Percentiles rank a stretch among this genome's conserved stretches.
These are phyloP conservation scores for Orestias chungarensis DNA, from an alignment of 2,797 vertebrate genomes.

Conservation along the genomic window DNA sequence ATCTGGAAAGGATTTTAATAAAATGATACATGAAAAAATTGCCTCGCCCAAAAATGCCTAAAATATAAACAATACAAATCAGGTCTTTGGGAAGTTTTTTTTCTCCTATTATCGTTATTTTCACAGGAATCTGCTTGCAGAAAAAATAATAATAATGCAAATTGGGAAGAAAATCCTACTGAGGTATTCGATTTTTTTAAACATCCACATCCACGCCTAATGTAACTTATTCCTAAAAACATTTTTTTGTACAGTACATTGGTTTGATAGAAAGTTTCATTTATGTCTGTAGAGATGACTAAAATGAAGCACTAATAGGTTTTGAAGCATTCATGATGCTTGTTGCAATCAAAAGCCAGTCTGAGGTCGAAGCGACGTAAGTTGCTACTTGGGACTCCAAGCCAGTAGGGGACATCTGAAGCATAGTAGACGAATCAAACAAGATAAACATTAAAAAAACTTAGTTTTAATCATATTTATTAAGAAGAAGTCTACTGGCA, in stretches of 20 bases:
- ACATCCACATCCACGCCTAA: slow-evolving; percentile 4
- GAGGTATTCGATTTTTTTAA: background rate
- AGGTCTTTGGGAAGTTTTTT: too few relatives aligned
- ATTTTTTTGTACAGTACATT: background rate
- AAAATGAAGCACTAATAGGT: background rate
- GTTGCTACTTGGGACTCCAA: background rate
- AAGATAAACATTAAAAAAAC: background rate
- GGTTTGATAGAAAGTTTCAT: background rate
- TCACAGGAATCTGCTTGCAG: too few relatives aligned
- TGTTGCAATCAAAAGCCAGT: background rate
- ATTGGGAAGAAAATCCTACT: background rate
- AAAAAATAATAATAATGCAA: too few relatives aligned
- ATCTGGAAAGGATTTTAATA: background rate
- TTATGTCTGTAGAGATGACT: background rate
- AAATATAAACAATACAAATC: too few relatives aligned
- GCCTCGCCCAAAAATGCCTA: too few relatives aligned
- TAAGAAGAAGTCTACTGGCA: background rate
- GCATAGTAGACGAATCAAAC: background rate
- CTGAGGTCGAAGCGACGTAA: background rate
- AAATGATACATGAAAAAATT: slow-evolving; percentile 42
- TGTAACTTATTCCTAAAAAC: background rate
- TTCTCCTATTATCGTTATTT: too few relatives aligned
- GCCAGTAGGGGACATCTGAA: background rate
- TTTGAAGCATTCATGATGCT: background rate
- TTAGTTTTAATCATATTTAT: background rate